Base-by-base conservation (phyloP, 1,140 invertebrate species). In the Bombus superbus region DNA sequence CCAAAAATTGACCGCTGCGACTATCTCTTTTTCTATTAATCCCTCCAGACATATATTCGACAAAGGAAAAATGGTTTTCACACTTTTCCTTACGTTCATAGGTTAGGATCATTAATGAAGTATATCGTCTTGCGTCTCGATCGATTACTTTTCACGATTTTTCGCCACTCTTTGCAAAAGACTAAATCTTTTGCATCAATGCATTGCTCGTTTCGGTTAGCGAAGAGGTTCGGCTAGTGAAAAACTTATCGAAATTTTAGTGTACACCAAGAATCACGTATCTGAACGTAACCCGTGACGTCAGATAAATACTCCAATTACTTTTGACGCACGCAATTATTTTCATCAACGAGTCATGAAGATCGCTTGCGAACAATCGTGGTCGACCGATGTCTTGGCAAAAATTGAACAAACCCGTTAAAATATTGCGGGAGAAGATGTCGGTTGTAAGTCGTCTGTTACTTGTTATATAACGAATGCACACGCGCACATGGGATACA, bases 31-130 rank as follows among this genome's bases (percentile, higher is more conserved):
- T 35, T 53, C 25, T 42, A 2, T 64, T 18, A 8, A n/a, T 44
- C 18, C 35, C 15, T 44, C 8, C 44, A 22, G 66, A 25, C 68
- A 68, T 81, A 80, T 64, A 76, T 59, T 76, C 53, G 35, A 8
- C 2, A 1, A 59, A 40, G n/a, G 28, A 47, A 73, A 86, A 89
- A 89, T 86, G 88, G 89, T 89, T 69, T 90, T 89, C 80, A 86
- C 89, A 90, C 87, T 92, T 90, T 88, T 72, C 35, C 59, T 75
- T 15, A 10, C 22, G n/a, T 75, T 91, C 86, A 59, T 77, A 93
- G 93, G 92, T 93, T 94, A 94, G 74, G 15, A 40, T 4, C 53
- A n/a, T 81, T 59, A 73, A 81, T 40, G n/a, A 42, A 13, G 15
- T 47, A 35, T 68, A 44, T 18, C 3, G 11, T 18, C 11, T 47